Conservation (phyloP, 2,113 vertebrate genomes). For the Bos indicus region DNA sequence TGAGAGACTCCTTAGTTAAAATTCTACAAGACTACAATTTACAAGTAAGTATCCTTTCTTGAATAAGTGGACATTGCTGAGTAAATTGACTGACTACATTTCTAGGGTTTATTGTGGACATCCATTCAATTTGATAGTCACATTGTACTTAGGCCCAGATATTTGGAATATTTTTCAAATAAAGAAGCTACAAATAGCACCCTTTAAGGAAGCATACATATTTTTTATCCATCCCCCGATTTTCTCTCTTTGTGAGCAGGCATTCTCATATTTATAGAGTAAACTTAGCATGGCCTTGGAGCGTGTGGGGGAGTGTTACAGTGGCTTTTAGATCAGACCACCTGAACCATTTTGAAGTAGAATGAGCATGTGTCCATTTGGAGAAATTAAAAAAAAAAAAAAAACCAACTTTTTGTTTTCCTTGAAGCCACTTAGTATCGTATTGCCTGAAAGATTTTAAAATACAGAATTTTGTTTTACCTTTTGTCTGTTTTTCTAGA, state of each 20-base stretch:
- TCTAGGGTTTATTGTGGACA: background rate
- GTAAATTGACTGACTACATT: background rate
- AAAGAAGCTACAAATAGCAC: background rate
- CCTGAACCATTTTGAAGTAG: background rate
- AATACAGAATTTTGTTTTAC: background rate
- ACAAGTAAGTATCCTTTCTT: constrained; percentile 83
- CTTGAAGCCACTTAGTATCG: background rate
- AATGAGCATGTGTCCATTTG: background rate
- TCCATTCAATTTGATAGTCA: background rate
- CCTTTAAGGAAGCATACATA: background rate
- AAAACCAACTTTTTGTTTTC: background rate
- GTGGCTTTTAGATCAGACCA: background rate
- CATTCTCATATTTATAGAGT: background rate
- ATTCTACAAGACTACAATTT: constrained; percentile 99
- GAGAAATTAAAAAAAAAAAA: background rate
- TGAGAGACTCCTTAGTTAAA: constrained; percentile 97
- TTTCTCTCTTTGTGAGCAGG: background rate
- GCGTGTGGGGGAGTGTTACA: background rate
- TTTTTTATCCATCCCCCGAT: background rate
- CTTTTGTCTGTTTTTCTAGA: background rate
- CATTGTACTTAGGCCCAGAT: background rate
- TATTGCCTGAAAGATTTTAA: background rate
- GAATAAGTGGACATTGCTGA: background rate
- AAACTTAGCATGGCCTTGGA: background rate
- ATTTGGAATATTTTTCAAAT: background rate